Evolutionary conservation across 2,113 vertebrate species (phyloP).

Genomic region (Pholis gunnellus): DNA sequence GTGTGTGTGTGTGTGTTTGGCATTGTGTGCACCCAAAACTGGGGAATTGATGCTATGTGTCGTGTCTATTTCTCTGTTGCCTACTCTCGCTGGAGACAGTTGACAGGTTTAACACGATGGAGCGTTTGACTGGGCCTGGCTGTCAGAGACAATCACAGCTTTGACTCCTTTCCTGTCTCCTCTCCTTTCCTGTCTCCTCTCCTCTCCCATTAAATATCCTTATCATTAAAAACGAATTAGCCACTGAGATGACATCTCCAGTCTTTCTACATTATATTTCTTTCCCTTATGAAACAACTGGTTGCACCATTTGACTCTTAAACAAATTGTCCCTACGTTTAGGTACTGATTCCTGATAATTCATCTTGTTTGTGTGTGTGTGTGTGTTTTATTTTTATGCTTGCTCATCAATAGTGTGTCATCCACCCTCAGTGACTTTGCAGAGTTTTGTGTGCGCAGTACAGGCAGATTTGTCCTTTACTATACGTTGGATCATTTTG

Average conservation of each 20-base stretch:
- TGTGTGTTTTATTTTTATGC: neutral
- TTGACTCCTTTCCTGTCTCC: neutral
- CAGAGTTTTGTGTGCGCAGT: constrained; percentile 7
- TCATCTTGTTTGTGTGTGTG: constrained; percentile 1
- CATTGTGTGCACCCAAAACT: constrained; percentile 36
- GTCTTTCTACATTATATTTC: neutral
- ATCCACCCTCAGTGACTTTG: constrained; percentile 50
- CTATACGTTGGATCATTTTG: constrained; percentile 49
- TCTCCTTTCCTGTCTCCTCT: constrained; percentile 12
- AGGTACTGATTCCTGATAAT: constrained; percentile 13
- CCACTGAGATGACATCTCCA: neutral
- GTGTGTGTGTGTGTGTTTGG: constrained; percentile 21
- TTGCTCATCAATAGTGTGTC: constrained; percentile 5
- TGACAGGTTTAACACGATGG: constrained; percentile 74
- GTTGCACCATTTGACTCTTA: neutral
- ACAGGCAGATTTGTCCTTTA: constrained; percentile 52
- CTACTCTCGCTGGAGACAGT: constrained; percentile 62
- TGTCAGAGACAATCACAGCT: constrained; percentile 58
- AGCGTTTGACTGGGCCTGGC: constrained; percentile 51
- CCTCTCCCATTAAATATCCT: neutral
- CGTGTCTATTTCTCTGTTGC: constrained; percentile 66
- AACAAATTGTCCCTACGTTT: neutral
- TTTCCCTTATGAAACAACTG: constrained; percentile 5
- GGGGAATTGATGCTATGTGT: constrained; percentile 63
- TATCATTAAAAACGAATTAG: neutral